Percentiles rank a stretch among this genome's conserved stretches.
Conservation (phyloP, 2,113 vertebrate genomes). For the Siphamia tubifer region DNA sequence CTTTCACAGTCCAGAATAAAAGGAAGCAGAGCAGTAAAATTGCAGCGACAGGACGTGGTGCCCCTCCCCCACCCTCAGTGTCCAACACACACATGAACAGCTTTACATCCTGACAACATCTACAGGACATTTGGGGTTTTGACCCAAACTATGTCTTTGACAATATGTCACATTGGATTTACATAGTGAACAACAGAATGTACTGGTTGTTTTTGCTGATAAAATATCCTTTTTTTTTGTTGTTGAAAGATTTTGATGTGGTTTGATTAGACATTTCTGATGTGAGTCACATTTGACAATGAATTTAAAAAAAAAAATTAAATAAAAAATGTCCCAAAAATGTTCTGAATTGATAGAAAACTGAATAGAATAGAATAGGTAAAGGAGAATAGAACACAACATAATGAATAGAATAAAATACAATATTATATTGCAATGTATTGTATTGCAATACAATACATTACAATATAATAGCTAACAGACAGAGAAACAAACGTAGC, state of each 20-base stretch:
- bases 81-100: not conserved
- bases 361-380: too few relatives aligned
- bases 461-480: too few relatives aligned
- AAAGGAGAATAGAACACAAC: too few relatives aligned
- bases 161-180: not conserved
- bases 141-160: not conserved
- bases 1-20: slow-evolving; percentile 12
- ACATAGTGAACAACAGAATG: not conserved
- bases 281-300: too few relatives aligned
- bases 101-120: not conserved
- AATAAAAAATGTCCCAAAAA: too few relatives aligned
- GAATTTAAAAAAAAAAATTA: too few relatives aligned
- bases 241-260: not conserved
- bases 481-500: too few relatives aligned
- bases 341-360: too few relatives aligned
- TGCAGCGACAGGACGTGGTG: slow-evolving; percentile 35
- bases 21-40: slow-evolving; percentile 22
- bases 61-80: not conserved
- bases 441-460: too few relatives aligned
- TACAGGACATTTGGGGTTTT: not conserved
- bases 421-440: too few relatives aligned
- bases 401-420: too few relatives aligned
- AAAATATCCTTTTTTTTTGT: not conserved
- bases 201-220: not conserved
- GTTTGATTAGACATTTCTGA: too few relatives aligned